Evolutionary conservation across 1,140 invertebrate genomes (phyloP), one percentile per base, ranked within the genome.

Genomic region (Orchesella cincta): DNA sequence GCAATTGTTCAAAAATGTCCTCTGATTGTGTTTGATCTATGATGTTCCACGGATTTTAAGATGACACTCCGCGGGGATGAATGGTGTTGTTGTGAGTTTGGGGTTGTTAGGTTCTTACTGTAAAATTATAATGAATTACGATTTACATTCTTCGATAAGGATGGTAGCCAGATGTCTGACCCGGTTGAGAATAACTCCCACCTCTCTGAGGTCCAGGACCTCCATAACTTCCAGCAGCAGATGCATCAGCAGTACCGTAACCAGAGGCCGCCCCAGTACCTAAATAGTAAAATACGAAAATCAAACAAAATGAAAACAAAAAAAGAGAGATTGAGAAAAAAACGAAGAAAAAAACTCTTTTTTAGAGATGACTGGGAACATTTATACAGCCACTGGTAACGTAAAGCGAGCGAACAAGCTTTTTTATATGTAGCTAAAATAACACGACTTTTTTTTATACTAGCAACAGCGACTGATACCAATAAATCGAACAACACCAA

Each of bases 161-260:
- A 76, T 85, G 84, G 74, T 85, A 85, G 28, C 84, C 79, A 28
- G 82, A 83, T 31, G 80, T 74, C 72, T 83, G 82, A 64, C 81
- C 82, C 33, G 83, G 83, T 70, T 81, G 81, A 29, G 80, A 82
- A 78, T 84, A 84, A 79, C 81, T 82, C 23, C 81, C 81, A 31
- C 79, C 82, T 73, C 81, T 74, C 75, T 84, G 79, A 46, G 83
- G 83, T 72, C 83, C 83, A 76, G 82, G 83, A 28, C 83, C 83
- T 54, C 83, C 81, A 77, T 84, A 84, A 78, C 78, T 83, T 29
- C 83, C 83, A 12, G 79, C 81, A 23, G 67, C 82, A 81, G 79
- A 83, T 83, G 79, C 85, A 83, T 81, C 86, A 31, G 83, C 82
- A 52, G 83, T 84, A 51, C 86, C 86, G 78, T 86, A 87, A 77